Conservation (phyloP, 1,140 invertebrate genomes). For the Centruroides vittatus region DNA sequence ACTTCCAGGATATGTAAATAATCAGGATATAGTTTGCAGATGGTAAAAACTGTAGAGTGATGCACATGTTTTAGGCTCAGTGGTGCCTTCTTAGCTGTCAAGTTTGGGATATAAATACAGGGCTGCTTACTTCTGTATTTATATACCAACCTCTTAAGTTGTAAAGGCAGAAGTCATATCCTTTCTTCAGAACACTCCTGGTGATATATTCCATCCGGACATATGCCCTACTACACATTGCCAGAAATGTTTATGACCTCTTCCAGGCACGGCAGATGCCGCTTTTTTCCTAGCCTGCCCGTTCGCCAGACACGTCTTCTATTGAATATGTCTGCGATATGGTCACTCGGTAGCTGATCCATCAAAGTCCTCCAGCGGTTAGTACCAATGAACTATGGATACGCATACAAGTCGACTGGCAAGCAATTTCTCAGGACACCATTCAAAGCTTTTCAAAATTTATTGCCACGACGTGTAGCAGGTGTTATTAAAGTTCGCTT, state of each 20-base stretch:
- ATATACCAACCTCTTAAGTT: not conserved
- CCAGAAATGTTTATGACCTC: not conserved
- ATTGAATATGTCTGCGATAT: not conserved
- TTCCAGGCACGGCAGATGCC: not conserved
- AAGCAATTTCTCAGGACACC: not conserved
- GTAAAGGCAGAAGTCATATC: not conserved
- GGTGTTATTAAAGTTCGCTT: not conserved
- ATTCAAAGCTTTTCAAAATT: not conserved
- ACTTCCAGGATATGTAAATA: no score
- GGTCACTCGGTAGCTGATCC: not conserved
- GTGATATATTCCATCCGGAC: conserved; percentile 3
- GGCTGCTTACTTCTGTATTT: no score
- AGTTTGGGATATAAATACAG: no score
- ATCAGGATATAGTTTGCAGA: no score
- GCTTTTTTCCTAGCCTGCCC: not conserved
- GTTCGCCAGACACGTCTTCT: not conserved
- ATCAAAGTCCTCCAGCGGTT: not conserved
- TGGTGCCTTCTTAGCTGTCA: no score
- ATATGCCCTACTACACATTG: not conserved
- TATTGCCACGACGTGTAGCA: not conserved
- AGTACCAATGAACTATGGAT: not conserved
- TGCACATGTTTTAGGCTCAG: no score
- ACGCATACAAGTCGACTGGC: not conserved
- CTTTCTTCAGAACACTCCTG: not conserved
- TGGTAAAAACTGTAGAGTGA: no score